phyloP scores from a whole-genome alignment of 2,113 vertebrate genomes.

The Caranx melampygus region DNA sequence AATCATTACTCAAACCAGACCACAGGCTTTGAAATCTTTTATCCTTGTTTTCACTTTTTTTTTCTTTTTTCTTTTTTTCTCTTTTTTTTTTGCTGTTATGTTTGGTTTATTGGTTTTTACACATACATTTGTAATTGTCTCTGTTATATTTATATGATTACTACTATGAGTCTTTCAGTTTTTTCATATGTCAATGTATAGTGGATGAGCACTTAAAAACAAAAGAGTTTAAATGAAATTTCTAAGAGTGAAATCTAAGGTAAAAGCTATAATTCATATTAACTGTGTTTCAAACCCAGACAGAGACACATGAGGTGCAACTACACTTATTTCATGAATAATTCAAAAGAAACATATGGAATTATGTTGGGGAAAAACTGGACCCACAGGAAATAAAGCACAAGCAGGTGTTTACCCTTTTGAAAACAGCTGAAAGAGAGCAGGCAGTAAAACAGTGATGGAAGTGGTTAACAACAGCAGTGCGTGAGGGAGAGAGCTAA shows the following conservation, averaged over 20 bases:
- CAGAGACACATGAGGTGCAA: conserved; percentile 1
- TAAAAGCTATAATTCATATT: conserved; percentile 5
- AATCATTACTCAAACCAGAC: too few relatives aligned
- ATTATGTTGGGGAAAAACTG: conserved; percentile 29
- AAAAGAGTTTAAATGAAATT: not conserved
- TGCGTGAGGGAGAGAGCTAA: conserved; percentile 38
- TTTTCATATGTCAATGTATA: too few relatives aligned
- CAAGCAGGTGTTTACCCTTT: conserved; percentile 47
- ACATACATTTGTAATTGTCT: too few relatives aligned
- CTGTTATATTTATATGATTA: too few relatives aligned
- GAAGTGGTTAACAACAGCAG: conserved; percentile 64
- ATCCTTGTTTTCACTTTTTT: too few relatives aligned
- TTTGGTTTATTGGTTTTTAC: too few relatives aligned
- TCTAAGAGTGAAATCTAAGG: not conserved
- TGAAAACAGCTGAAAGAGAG: conserved; percentile 31
- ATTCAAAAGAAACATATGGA: conserved; percentile 38
- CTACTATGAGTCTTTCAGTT: too few relatives aligned
- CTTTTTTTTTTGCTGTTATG: too few relatives aligned
- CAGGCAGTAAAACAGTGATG: conserved; percentile 54
- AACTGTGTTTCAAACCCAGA: conserved; percentile 5
- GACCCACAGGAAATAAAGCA: conserved; percentile 42
- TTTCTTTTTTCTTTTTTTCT: too few relatives aligned
- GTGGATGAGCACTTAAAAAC: too few relatives aligned
- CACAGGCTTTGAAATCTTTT: too few relatives aligned
- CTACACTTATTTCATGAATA: conserved; percentile 34